Percentiles rank a stretch among this genome's conserved stretches.
phyloP scores from a whole-genome alignment of 1,140 invertebrate genomes.

The Gonioctena quinquepunctata region DNA sequence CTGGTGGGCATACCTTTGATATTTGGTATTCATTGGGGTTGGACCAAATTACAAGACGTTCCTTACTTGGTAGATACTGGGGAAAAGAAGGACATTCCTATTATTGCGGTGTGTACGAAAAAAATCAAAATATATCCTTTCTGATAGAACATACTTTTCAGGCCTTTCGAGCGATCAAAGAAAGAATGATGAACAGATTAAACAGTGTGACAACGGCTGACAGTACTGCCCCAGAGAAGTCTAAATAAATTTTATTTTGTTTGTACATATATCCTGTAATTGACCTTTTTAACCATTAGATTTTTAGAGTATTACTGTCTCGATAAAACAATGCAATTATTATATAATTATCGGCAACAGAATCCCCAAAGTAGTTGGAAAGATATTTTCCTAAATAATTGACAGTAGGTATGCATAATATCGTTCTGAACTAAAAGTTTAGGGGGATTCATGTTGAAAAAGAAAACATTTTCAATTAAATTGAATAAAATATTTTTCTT shows the following conservation, averaged over 20 bases:
- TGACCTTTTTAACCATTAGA: too few relatives aligned
- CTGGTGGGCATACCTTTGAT: constrained; percentile 58
- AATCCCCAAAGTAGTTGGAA: too few relatives aligned
- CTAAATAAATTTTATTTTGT: not conserved
- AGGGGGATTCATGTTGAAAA: too few relatives aligned
- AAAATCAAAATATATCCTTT: too few relatives aligned
- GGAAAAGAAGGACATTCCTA: constrained; percentile 56
- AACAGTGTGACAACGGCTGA: not conserved
- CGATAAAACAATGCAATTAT: too few relatives aligned
- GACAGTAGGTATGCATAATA: too few relatives aligned
- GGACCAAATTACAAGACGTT: constrained; percentile 59
- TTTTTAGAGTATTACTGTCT: too few relatives aligned
- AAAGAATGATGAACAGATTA: not conserved
- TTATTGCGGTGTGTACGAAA: constrained; percentile 48
- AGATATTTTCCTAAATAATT: too few relatives aligned
- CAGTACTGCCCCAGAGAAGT: not conserved
- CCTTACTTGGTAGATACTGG: constrained; percentile 56
- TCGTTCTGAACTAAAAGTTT: too few relatives aligned
- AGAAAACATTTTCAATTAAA: too few relatives aligned
- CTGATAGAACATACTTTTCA: not conserved
- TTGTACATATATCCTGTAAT: not conserved
- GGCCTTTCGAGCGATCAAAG: not conserved
- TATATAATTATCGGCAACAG: too few relatives aligned
- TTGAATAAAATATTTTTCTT: too few relatives aligned
- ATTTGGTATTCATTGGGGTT: constrained; percentile 59